Evolutionary conservation across 2,888 invertebrate species (phyloP).

Genomic region (Hypena proboscidalis): DNA sequence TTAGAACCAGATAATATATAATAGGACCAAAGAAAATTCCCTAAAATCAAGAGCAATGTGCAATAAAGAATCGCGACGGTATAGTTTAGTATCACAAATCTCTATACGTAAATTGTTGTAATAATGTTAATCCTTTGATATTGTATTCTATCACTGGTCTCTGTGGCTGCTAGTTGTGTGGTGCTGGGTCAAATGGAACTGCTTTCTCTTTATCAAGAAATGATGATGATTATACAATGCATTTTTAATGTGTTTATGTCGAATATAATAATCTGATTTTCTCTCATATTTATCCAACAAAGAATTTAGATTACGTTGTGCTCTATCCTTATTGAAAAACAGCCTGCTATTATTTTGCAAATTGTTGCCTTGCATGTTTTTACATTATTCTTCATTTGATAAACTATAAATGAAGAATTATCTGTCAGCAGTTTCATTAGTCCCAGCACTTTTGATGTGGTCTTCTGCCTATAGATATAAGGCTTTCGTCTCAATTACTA

Average conservation of each 20-base stretch:
- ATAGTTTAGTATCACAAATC: constrained; percentile 54
- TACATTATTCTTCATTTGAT: no score
- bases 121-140: constrained; percentile 57
- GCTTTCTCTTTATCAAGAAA: constrained; percentile 10
- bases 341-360: no score
- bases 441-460: constrained; percentile 47
- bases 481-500: constrained; percentile 77
- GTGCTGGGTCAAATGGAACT: constrained; percentile 41
- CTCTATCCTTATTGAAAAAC: no score
- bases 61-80: constrained; percentile 41
- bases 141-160: constrained; percentile 55
- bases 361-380: no score
- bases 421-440: constrained; percentile 35
- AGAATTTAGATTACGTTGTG: no score
- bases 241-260: no score
- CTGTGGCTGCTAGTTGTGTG: constrained; percentile 47
- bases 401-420: not conserved
- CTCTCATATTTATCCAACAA: no score
- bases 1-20: constrained; percentile 40
- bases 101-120: constrained; percentile 66
- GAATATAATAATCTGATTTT: no score
- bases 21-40: constrained; percentile 56
- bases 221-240: no score
- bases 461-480: constrained; percentile 66
- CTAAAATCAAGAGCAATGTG: constrained; percentile 36